These are phyloP conservation scores for Drosophila atroscutellata DNA, from an alignment of 2,888 invertebrate species.

Conservation along the genomic window DNA sequence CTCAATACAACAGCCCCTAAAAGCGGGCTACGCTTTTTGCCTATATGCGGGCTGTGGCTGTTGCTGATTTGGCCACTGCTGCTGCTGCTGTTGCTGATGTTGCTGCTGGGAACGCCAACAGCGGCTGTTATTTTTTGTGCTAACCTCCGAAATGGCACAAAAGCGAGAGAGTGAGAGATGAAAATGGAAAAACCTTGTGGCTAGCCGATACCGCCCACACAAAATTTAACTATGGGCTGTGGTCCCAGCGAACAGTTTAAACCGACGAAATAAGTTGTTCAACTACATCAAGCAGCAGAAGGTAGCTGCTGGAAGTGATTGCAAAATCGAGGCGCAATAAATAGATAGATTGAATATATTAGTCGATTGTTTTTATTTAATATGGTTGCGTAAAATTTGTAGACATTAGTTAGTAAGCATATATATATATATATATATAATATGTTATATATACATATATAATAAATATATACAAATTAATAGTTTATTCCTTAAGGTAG, in stretches of 20 bases:
- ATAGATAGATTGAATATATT: not conserved
- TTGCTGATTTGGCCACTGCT: constrained; percentile 29
- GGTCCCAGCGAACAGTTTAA: constrained; percentile 22
- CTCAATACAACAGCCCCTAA: constrained; percentile 56
- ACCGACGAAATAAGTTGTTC: constrained; percentile 23
- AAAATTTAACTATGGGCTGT: constrained; percentile 25
- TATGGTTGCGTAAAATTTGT: not conserved
- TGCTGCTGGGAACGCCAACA: constrained; percentile 60
- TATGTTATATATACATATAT: no score
- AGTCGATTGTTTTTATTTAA: not conserved
- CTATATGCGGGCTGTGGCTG: constrained; percentile 54
- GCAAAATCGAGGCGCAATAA: constrained; percentile 4
- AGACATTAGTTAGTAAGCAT: not conserved
- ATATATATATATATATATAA: not conserved
- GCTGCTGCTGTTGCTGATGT: constrained; percentile 38
- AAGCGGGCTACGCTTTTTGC: constrained; percentile 59
- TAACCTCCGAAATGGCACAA: constrained; percentile 13
- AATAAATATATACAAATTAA: not conserved
- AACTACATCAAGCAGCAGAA: not conserved
- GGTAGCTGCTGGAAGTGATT: constrained; percentile 9
- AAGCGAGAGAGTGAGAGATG: not conserved
- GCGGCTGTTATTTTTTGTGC: constrained; percentile 50
- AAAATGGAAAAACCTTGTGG: constrained; percentile 35
- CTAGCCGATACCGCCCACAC: constrained; percentile 13
- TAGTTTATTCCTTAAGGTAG: not conserved